Conservation (phyloP, 2,888 invertebrate species). For the Theodoxus fluviatilis region DNA sequence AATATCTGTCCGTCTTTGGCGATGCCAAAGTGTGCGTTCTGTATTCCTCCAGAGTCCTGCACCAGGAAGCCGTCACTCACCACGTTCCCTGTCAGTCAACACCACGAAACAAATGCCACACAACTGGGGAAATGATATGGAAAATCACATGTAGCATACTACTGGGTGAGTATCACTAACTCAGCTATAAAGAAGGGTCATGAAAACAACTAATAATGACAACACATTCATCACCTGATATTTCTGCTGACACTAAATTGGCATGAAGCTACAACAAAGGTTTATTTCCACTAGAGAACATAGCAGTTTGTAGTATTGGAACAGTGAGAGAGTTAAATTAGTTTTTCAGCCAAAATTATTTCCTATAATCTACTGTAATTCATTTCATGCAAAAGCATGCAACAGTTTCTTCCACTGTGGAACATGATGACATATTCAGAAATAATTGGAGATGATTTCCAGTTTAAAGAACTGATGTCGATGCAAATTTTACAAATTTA, state of each 20-base stretch:
- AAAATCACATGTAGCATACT: neutral
- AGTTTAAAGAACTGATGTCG: too few species aligned
- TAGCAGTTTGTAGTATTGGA: too few species aligned
- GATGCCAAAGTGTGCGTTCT: slow-evolving; percentile 66
- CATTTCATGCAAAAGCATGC: too few species aligned
- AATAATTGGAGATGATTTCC: too few species aligned
- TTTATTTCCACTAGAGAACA: too few species aligned
- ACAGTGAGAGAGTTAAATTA: too few species aligned
- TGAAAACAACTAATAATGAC: neutral
- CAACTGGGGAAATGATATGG: neutral
- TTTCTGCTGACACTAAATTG: neutral
- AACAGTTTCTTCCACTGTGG: too few species aligned
- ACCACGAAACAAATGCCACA: neutral
- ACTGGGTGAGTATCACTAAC: neutral
- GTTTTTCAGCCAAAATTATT: too few species aligned
- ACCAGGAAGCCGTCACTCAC: slow-evolving; percentile 58
- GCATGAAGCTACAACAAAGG: neutral
- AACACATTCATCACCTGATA: neutral
- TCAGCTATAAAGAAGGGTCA: neutral
- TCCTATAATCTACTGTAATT: too few species aligned
- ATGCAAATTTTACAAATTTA: too few species aligned
- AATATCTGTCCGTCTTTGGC: slow-evolving; percentile 60
- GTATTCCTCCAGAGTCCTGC: slow-evolving; percentile 60
- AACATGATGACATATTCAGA: too few species aligned
- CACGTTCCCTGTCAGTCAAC: slow-evolving; percentile 57